Evolutionary conservation across 2,113 vertebrate species (phyloP).

Genomic region (Sylvia atricapilla): DNA sequence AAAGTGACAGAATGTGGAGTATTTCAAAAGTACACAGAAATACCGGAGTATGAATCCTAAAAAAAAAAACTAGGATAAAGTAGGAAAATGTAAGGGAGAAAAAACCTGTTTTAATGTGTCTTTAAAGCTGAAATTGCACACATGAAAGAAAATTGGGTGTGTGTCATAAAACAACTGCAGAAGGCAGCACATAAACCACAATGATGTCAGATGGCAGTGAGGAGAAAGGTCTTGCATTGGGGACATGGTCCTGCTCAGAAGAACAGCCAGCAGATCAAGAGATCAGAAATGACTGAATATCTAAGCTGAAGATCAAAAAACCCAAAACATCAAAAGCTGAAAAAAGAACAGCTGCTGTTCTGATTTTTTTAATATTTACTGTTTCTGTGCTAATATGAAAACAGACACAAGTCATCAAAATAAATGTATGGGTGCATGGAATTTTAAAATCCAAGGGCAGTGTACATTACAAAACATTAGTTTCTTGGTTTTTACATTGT

Average conservation of each 20-base stretch:
- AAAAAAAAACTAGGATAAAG: background rate
- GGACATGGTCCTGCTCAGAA: background rate
- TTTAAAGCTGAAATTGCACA: background rate
- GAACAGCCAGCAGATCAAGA: background rate
- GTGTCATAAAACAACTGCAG: background rate
- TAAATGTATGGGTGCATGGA: background rate
- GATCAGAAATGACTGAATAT: background rate
- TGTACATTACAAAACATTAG: background rate
- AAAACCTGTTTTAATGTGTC: background rate
- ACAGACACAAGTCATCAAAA: background rate
- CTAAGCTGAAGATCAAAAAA: background rate
- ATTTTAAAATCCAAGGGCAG: background rate
- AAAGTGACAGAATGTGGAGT: background rate
- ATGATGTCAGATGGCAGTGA: background rate
- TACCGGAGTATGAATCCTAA: background rate
- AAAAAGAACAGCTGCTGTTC: background rate
- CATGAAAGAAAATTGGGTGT: background rate
- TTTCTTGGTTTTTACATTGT: background rate
- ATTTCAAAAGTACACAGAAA: background rate
- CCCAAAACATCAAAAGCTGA: background rate
- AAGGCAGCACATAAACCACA: background rate
- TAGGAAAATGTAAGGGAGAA: background rate
- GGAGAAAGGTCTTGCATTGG: background rate
- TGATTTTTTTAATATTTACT: background rate
- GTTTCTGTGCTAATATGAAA: background rate